Evolutionary conservation across 2,888 invertebrate genomes (phyloP).

Genomic region (Pollenia griseotomentosa): DNA sequence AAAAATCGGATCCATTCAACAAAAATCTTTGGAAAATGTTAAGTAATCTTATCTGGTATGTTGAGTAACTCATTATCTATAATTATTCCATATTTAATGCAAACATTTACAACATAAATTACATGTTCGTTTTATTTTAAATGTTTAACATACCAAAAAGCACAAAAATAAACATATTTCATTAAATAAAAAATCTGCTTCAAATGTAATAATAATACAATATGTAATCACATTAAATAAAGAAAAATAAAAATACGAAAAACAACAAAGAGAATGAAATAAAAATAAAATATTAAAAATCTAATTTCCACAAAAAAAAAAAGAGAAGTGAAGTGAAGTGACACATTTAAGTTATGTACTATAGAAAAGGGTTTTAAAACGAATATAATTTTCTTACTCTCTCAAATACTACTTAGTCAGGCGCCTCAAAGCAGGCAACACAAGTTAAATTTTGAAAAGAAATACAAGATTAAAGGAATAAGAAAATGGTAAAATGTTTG

Average conservation of each 20-base stretch:
- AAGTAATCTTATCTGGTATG: too few species aligned
- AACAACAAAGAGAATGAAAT: slow-evolving; percentile 16
- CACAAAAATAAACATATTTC: background rate
- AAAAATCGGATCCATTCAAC: too few species aligned
- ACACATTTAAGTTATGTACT: slow-evolving; percentile 53
- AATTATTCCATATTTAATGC: too few species aligned
- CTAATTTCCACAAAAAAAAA: slow-evolving; percentile 43
- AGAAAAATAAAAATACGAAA: slow-evolving; percentile 8
- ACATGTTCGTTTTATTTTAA: background rate
- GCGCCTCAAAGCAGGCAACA: slow-evolving; percentile 29
- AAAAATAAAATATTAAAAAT: slow-evolving; percentile 21
- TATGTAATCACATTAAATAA: slow-evolving; percentile 10
- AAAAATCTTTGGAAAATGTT: too few species aligned
- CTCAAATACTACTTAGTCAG: background rate
- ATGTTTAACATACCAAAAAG: background rate
- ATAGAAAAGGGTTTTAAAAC: slow-evolving; percentile 20
- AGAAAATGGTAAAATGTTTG: slow-evolving; percentile 20
- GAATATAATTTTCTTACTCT: background rate
- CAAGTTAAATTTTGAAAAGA: slow-evolving; percentile 9
- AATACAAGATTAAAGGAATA: background rate
- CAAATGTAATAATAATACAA: background rate
- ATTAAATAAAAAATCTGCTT: background rate
- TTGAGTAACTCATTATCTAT: too few species aligned
- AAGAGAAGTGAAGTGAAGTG: background rate
- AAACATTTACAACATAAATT: background rate